A percentile compares a stretch with the other conserved stretches of the same genome.
Evolutionary conservation across 2,888 invertebrate species (phyloP).

Genomic region (Morpho deidamia): DNA sequence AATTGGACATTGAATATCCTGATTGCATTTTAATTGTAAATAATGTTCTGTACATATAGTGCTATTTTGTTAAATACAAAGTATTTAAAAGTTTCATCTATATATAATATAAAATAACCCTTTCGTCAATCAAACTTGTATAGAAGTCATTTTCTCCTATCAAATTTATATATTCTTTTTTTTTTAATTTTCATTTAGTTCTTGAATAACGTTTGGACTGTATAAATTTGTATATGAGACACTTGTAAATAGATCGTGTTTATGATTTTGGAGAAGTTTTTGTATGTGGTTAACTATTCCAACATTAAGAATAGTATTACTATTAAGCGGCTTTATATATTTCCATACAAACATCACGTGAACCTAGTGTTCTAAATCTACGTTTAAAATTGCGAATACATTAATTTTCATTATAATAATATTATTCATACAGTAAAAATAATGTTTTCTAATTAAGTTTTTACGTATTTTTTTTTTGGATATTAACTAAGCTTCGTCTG

Average conservation of each 20-base stretch:
- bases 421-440: too few relatives aligned
- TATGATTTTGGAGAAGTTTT: constrained; percentile 6
- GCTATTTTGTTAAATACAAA: constrained; percentile 12
- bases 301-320: constrained; percentile 1
- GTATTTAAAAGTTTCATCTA: not conserved
- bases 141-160: not conserved
- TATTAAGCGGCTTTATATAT: too few relatives aligned
- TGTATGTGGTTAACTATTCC: constrained; percentile 4
- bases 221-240: constrained; percentile 6
- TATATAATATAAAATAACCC: not conserved
- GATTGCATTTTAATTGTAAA: not conserved
- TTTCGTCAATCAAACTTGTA: constrained; percentile 1
- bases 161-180: not conserved
- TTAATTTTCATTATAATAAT: too few relatives aligned
- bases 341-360: too few relatives aligned
- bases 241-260: constrained; percentile 21
- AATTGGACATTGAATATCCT: not conserved
- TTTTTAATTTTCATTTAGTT: too few relatives aligned
- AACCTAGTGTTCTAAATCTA: too few relatives aligned
- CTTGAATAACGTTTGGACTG: constrained; percentile 3
- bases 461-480: too few relatives aligned
- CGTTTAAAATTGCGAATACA: too few relatives aligned
- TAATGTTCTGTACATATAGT: not conserved
- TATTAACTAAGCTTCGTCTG: too few relatives aligned
- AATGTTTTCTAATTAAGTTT: too few relatives aligned